These are phyloP conservation scores for Malthinus flaveolus DNA, from an alignment of 2,888 invertebrate genomes.

Conservation along the genomic window DNA sequence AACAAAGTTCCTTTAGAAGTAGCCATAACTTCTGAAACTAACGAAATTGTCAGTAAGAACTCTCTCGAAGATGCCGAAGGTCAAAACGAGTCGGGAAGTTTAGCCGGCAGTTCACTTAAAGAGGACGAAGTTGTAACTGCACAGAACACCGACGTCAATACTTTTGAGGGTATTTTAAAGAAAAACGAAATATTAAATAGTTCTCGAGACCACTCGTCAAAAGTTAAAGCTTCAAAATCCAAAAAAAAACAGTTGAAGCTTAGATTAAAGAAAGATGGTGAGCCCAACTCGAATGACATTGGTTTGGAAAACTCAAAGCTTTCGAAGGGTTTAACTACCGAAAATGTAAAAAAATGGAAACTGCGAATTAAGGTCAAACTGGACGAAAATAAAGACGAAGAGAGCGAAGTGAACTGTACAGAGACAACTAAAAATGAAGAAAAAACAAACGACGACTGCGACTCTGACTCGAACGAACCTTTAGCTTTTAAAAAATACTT, in stretches of 20 bases:
- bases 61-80: too few species aligned
- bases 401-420: conserved; percentile 3
- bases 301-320: neutral
- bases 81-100: too few species aligned
- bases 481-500: neutral
- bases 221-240: neutral
- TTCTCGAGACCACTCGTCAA: neutral
- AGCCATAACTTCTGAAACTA: neutral
- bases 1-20: neutral
- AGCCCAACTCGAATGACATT: neutral
- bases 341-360: conserved; percentile 32
- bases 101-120: too few species aligned
- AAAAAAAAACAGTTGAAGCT: neutral
- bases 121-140: too few species aligned
- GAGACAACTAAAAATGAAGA: neutral
- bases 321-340: neutral
- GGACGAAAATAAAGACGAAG: conserved; percentile 13
- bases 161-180: neutral
- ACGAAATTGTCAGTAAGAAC: too few species aligned
- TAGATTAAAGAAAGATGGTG: conserved; percentile 4
- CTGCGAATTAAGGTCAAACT: conserved; percentile 33
- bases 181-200: conserved; percentile 1
- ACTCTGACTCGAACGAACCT: conserved; percentile 7
- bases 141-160: too few species aligned
- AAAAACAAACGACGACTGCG: neutral